These are phyloP conservation scores for Thunnus thynnus DNA, from an alignment of 2,113 vertebrate species.

Conservation along the genomic window DNA sequence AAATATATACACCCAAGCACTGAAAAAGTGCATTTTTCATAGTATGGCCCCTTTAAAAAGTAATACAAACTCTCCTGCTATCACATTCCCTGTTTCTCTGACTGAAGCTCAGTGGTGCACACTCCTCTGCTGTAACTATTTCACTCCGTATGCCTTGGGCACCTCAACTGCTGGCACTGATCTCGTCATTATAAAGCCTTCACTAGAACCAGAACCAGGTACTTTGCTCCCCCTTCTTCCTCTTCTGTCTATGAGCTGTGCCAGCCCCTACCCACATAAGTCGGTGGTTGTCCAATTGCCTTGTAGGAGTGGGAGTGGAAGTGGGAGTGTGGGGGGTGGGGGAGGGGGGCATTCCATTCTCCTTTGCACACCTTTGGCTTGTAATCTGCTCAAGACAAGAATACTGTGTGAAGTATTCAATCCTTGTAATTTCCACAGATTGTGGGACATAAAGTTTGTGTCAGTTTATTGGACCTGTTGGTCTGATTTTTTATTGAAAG, in stretches of 20 bases:
- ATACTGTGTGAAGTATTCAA: conserved; percentile 35
- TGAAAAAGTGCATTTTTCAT: too few species aligned
- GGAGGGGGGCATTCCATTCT: conserved; percentile 57
- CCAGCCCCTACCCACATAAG: conserved; percentile 38
- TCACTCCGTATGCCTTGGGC: conserved; percentile 54
- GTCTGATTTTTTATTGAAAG: conserved; percentile 10
- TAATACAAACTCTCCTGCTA: conserved; percentile 1
- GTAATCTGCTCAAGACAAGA: conserved; percentile 44
- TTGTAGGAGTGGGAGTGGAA: conserved; percentile 22
- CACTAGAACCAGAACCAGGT: conserved; percentile 69
- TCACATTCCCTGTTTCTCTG: conserved; percentile 6
- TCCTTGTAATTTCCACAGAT: conserved; percentile 33
- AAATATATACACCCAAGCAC: too few species aligned
- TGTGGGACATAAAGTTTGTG: conserved; percentile 35
- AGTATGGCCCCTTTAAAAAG: conserved; percentile 7
- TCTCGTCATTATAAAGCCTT: conserved; percentile 57
- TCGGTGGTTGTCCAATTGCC: conserved; percentile 49
- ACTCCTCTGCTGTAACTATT: conserved; percentile 53
- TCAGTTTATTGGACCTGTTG: conserved; percentile 25
- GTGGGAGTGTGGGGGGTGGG: too few species aligned
- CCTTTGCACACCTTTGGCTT: conserved; percentile 54
- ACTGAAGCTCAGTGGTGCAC: conserved; percentile 34
- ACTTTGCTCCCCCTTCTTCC: conserved; percentile 40
- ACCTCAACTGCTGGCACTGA: conserved; percentile 59
- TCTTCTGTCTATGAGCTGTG: conserved; percentile 46